A percentile compares a stretch with the other conserved stretches of the same genome.
phyloP scores from a whole-genome alignment of 2,888 invertebrate species.

The Cephus runcator region DNA sequence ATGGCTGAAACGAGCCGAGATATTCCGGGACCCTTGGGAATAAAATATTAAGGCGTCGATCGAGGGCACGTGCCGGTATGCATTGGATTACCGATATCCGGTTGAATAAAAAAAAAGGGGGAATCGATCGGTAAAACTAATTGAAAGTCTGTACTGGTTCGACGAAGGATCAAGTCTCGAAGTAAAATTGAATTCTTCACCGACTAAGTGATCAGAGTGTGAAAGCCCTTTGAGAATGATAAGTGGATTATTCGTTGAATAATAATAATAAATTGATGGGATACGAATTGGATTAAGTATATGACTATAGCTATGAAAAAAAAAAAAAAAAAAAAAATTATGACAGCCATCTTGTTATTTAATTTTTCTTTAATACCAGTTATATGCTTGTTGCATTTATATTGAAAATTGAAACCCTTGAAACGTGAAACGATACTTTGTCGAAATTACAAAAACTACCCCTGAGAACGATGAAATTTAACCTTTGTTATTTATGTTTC shows the following conservation, averaged over 20 bases:
- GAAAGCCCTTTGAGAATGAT: background rate
- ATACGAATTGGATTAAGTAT: background rate
- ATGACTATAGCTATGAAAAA: background rate
- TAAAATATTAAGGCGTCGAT: background rate
- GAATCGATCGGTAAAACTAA: background rate
- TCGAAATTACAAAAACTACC: background rate
- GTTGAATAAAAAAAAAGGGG: background rate
- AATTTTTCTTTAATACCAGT: no score
- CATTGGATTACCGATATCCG: background rate
- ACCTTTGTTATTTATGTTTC: background rate
- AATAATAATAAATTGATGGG: background rate
- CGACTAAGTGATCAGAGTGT: background rate
- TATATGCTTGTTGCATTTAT: no score
- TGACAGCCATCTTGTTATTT: background rate
- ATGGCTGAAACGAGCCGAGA: background rate
- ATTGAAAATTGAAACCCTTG: background rate
- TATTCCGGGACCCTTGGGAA: background rate
- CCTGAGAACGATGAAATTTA: background rate
- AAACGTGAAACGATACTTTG: background rate
- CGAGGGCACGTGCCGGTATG: background rate
- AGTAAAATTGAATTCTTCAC: constrained; percentile 33
- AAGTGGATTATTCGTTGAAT: background rate
- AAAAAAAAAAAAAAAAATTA: background rate
- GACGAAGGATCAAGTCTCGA: background rate
- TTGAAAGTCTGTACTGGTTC: background rate